Base-by-base conservation (phyloP, 2,113 vertebrate genomes). In the Bambusicola thoracicus region DNA sequence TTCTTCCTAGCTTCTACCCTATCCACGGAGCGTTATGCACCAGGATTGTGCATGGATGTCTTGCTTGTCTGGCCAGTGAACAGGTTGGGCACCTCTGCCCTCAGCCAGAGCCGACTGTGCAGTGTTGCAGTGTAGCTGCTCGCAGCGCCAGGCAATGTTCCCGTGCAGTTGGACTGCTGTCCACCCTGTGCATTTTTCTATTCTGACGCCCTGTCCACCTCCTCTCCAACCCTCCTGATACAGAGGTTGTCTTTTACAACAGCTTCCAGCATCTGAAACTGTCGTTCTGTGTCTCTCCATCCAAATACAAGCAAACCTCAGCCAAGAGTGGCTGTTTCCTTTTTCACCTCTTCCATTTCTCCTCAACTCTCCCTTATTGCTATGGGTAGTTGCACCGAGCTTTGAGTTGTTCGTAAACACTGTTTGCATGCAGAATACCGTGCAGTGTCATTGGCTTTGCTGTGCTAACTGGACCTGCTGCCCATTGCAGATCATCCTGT, bases 401-500 rank as follows among this genome's bases (percentile, higher is more conserved):
- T 82, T 1, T 5, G 84, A 22, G 5, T 29, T 36, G 58, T 62
- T 40, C 41, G 82, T 51, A n/a, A 76, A 29, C 56, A 2, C 44
- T 59, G 65, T 62, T 63, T 53, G 78, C 0, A 0, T 34, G 92
- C 30, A 32, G 30, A 32, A 56, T 32, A 6, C 53, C 19, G 17
- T 11, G 30, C 53, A 6, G 53, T 10, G 30, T 10, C 8, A 11
- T 19, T 56, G 32, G 53, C 53, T 56, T 32, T 22, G 29, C 85
- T 80, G 19, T 56, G 63, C 89, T 96, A 20, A 97, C 81, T 15
- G 61, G 36, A 30, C 41, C 68, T 95, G 72, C 5, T 69, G 0
- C 75, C 65, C 55, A 30, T 53, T 95, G 55, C 95, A 99, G 99
- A 96, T 99, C 68, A 99, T 99, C 78, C 97, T 99, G 34, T 99